These are phyloP conservation scores for Leuctra nigra DNA, from an alignment of 2,888 invertebrate species.

Conservation along the genomic window DNA sequence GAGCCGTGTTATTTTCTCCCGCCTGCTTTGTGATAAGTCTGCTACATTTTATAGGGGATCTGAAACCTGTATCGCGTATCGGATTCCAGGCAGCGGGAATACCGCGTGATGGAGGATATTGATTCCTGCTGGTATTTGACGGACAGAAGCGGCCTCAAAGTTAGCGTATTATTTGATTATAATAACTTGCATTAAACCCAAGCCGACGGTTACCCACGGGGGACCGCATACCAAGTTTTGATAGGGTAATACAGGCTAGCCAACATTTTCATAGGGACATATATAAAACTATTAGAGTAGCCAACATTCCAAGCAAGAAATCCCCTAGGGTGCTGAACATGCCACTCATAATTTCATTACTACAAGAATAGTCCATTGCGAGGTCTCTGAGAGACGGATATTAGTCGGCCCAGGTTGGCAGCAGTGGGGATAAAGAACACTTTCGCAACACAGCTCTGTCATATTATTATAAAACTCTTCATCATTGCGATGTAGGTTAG, in stretches of 20 bases:
- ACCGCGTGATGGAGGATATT: too few relatives aligned
- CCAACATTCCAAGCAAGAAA: background rate
- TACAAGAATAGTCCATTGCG: constrained; percentile 13
- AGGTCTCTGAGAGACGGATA: background rate
- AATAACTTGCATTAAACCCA: too few relatives aligned
- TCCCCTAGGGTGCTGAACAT: background rate
- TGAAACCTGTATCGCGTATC: too few relatives aligned
- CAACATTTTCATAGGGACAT: background rate
- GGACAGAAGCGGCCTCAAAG: too few relatives aligned
- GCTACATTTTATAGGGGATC: too few relatives aligned
- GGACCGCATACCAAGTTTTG: background rate
- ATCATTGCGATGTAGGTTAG: background rate
- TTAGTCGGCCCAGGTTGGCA: too few relatives aligned
- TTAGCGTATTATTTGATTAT: too few relatives aligned
- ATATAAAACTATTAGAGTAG: constrained; percentile 5
- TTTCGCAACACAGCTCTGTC: background rate
- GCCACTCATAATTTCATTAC: constrained; percentile 18
- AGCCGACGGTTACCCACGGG: too few relatives aligned
- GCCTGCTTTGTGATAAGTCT: too few relatives aligned
- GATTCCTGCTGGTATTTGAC: too few relatives aligned
- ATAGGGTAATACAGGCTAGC: background rate
- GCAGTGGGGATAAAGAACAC: background rate
- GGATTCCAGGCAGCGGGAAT: too few relatives aligned
- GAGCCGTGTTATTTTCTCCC: too few relatives aligned
- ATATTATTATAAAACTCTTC: background rate